Evolutionary conservation across 2,797 vertebrate species (phyloP), one percentile per base, ranked within the genome.

Genomic region (Centropyge bicolor): DNA sequence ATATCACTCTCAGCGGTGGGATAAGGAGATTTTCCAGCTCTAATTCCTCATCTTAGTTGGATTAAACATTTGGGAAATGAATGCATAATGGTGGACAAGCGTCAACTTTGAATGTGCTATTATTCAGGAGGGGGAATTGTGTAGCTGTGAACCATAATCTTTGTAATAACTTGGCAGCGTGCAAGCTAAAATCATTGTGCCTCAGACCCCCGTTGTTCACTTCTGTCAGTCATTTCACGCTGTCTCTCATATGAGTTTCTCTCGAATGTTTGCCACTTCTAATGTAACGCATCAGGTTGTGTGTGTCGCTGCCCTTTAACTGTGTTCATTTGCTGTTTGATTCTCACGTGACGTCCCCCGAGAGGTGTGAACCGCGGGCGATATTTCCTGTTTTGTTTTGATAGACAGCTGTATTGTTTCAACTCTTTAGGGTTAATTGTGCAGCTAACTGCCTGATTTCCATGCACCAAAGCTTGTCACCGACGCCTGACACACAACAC

Each of bases 11-110:
- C 82, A 65, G 70, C 20, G 54, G 67, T 78, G 83, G 88, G 85
- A 85, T 88, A 82, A 91, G 84, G 72, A 78, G 83, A 91, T 91
- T 91, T 90, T 86, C 76, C 76, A 36, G 79, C 84, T 88, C 69
- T 80, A 90, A 92, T 90, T 88, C 86, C 86, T 80, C 86, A 86
- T 93, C 72, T 90, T 91, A 82, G 84, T 87, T 89, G 86, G 92
- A 92, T 92, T 93, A 91, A 93, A 88, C 86, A 82, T 93, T 93
- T 82, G 87, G 83, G 87, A 91, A 92, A 92, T 90, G 52, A 90
- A 78, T 60, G 56, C 55, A 63, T 76, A 88, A 81, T 78, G 85
- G 90, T 82, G 88, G 84, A 89, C 74, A 59, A 86, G 84, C 88
- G 81, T 88, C 80, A 75, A 70, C 63, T 84, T 78, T 80, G 78